Evolutionary conservation across 2,797 vertebrate genomes (phyloP).

Genomic region (Ispidina picta): DNA sequence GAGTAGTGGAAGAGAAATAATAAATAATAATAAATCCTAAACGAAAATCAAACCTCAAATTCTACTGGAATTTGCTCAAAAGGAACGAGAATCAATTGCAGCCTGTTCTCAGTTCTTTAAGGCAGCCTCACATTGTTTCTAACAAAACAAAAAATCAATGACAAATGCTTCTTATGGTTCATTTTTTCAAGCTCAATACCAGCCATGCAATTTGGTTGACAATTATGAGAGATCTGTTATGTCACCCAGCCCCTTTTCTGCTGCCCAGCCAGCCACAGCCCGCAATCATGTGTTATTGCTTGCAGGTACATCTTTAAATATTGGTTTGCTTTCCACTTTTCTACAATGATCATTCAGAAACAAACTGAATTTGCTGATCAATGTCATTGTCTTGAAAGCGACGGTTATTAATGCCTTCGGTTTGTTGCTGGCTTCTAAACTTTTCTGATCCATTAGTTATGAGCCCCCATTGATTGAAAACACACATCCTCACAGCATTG

Average conservation of each 20-base stretch:
- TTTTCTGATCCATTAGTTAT: conserved; percentile 81
- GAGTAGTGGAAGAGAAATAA: not conserved
- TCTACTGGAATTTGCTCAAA: conserved; percentile 76
- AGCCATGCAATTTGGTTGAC: conserved; percentile 87
- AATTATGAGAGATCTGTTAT: conserved; percentile 89
- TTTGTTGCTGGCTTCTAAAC: conserved; percentile 78
- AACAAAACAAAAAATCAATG: conserved; percentile 87
- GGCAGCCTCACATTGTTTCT: conserved; percentile 83
- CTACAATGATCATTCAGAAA: conserved; percentile 75
- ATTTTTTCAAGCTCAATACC: conserved; percentile 86
- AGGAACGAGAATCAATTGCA: conserved; percentile 83
- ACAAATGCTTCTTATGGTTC: conserved; percentile 83
- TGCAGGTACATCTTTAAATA: conserved; percentile 70
- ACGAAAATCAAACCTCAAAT: conserved; percentile 80
- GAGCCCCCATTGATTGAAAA: conserved; percentile 79
- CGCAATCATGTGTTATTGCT: conserved; percentile 76
- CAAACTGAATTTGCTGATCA: conserved; percentile 82
- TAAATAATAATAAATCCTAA: conserved; percentile 74
- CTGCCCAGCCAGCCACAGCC: conserved; percentile 66
- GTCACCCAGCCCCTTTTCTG: conserved; percentile 70
- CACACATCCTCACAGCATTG: not conserved
- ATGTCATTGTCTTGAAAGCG: conserved; percentile 81
- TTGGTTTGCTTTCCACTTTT: conserved; percentile 75
- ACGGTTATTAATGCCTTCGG: conserved; percentile 79
- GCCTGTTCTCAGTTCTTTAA: conserved; percentile 79